A percentile compares a stretch with the other conserved stretches of the same genome.
These are phyloP conservation scores for Caerostris extrusa DNA, from an alignment of 1,140 invertebrate genomes.

Conservation along the genomic window DNA sequence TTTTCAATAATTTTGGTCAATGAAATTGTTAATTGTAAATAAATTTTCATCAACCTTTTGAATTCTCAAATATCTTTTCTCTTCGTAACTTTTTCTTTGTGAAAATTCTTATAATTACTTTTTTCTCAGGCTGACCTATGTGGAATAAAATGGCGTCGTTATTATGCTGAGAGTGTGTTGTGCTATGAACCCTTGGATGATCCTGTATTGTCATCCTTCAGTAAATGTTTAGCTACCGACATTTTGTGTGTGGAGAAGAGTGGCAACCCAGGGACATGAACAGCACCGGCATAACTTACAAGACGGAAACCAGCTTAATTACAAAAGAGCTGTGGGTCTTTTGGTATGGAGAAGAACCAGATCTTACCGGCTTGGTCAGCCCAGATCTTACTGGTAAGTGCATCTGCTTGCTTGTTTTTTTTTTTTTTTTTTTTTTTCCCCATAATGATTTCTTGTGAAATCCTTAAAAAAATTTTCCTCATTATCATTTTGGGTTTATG, in stretches of 20 bases:
- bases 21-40: too few relatives aligned
- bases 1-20: too few relatives aligned
- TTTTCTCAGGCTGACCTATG: constrained; percentile 95
- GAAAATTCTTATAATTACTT: constrained; percentile 55
- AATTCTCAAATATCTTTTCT: too few relatives aligned
- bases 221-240: constrained; percentile 95
- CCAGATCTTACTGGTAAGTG: constrained; percentile 86
- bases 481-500: too few relatives aligned
- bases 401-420: background rate
- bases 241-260: constrained; percentile 97
- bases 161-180: constrained; percentile 89
- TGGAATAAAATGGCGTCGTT: constrained; percentile 99
- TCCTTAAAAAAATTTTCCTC: too few relatives aligned
- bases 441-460: too few relatives aligned
- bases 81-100: background rate
- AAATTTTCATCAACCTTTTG: too few relatives aligned
- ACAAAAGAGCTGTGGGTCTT: constrained; percentile 97
- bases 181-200: constrained; percentile 91
- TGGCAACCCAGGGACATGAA: constrained; percentile 79
- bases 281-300: constrained; percentile 80
- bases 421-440: background rate
- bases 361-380: constrained; percentile 83
- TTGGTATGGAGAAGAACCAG: constrained; percentile 99
- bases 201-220: constrained; percentile 95
- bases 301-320: constrained; percentile 78